Percentiles rank a stretch among this genome's conserved stretches.
Evolutionary conservation across 2,797 vertebrate species (phyloP).

Genomic region (Balearica regulorum): DNA sequence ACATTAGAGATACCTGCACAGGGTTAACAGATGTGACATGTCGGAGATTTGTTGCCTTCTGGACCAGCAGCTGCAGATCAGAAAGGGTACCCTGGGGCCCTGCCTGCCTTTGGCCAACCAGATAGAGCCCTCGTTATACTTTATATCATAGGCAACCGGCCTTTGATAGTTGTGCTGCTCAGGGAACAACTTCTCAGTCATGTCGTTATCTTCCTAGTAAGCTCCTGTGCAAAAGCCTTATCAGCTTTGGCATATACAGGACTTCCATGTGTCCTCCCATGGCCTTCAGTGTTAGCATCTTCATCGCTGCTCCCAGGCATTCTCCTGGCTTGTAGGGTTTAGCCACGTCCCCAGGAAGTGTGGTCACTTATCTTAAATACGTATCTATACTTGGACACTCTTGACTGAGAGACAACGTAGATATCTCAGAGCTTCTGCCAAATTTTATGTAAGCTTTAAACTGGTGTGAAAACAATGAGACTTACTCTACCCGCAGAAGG

Average conservation of each 20-base stretch:
- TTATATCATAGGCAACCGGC: no score
- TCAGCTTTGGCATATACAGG: not conserved
- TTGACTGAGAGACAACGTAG: not conserved
- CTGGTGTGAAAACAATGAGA: not conserved
- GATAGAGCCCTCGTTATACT: not conserved
- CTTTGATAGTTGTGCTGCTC: not conserved
- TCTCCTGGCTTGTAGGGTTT: no score
- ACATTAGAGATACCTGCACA: not conserved
- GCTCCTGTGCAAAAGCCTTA: not conserved
- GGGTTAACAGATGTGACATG: not conserved
- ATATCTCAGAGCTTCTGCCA: not conserved
- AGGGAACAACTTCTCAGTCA: not conserved
- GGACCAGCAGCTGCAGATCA: not conserved
- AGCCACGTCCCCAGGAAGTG: no score
- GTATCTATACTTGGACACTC: not conserved
- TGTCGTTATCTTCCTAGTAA: not conserved
- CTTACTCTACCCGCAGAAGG: not conserved
- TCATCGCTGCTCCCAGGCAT: not conserved
- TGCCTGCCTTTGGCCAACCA: not conserved
- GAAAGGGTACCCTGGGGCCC: not conserved
- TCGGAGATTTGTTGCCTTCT: not conserved
- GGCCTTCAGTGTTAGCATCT: not conserved
- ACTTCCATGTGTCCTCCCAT: not conserved
- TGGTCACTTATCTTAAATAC: no score
- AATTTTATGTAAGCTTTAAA: not conserved